Evolutionary conservation across 2,113 vertebrate genomes (phyloP).

Genomic region (Thinocorus orbignyianus): DNA sequence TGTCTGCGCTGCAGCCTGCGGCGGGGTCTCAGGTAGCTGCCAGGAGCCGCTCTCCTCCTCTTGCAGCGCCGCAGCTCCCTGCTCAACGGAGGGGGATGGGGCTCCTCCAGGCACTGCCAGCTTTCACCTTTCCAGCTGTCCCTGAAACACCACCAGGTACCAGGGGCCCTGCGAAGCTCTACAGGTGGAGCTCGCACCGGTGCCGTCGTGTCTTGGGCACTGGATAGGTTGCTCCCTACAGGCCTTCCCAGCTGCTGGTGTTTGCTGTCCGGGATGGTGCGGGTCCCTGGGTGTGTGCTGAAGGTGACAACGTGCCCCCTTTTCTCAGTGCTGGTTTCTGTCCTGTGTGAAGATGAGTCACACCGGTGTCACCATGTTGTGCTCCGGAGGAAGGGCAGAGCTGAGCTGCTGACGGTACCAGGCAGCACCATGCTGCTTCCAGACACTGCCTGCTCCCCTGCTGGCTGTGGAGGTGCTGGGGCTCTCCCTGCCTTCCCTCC

Average conservation of each 20-base stretch:
- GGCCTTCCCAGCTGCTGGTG: background rate
- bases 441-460: fast-evolving
- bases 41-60: background rate
- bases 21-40: background rate
- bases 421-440: background rate
- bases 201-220: fast-evolving
- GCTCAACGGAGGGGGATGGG: background rate
- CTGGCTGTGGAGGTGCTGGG: background rate
- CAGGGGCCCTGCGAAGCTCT: background rate
- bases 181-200: fast-evolving
- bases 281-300: background rate
- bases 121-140: background rate
- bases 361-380: conserved; percentile 25
- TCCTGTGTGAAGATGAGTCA: conserved; percentile 17
- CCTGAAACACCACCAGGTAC: background rate
- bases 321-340: background rate
- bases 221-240: background rate
- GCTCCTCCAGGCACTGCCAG: background rate
- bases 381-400: conserved; percentile 23
- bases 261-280: fast-evolving
- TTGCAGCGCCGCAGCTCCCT: background rate
- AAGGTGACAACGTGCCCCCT: background rate
- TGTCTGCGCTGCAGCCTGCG: background rate
- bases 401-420: background rate
- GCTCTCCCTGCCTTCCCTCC: background rate